Evolutionary conservation across 2,888 invertebrate species (phyloP), one percentile per base, ranked within the genome.

Genomic region (Stenodera caucasica): DNA sequence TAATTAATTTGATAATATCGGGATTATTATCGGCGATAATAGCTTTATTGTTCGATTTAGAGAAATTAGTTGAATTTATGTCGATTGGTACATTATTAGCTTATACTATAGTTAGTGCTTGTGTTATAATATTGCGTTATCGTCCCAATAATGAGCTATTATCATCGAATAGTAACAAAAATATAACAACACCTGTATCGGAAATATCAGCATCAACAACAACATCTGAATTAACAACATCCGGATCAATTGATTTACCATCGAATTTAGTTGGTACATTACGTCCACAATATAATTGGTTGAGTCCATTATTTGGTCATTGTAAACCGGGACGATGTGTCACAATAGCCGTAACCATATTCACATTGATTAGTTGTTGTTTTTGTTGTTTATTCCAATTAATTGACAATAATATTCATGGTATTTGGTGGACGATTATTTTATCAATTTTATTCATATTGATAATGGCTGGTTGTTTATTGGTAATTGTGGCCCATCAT

Each of bases 21-120:
- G 92, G 93, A 0, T 65, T 90, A 14, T 82, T 88, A 26, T 90
- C 92, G 52, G 91, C 91, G 1, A 58, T 91, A 0, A 88, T 96
- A 65, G 94, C 96, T 4, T 80, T 96, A 40, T 78, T 95, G 35
- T 92, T 96, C 73, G 95, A 96, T 80, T 84, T 96, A 68, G 89
- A 92, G 70, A 94, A 94, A 69, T 82, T 96, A 45, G 94, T 96
- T 0, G 95, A 96, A 76, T 95, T 96, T 76, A 94, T 96, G 93
- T 95, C 95, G 1, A 96, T 96, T 73, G 93, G 93, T 0, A 94
- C 93, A 0, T 82, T 94, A 54, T 79, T 94, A 70, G 94, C 94
- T 0, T 96, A 96, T 77, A 94, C 94, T 1, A 94, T 96, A 65
- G 96, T 96, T 2, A 93, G 94, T 66, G 93, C 93, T 12, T 90